Evolutionary conservation across 2,888 invertebrate genomes (phyloP).

Genomic region (Tetragnatha montana): DNA sequence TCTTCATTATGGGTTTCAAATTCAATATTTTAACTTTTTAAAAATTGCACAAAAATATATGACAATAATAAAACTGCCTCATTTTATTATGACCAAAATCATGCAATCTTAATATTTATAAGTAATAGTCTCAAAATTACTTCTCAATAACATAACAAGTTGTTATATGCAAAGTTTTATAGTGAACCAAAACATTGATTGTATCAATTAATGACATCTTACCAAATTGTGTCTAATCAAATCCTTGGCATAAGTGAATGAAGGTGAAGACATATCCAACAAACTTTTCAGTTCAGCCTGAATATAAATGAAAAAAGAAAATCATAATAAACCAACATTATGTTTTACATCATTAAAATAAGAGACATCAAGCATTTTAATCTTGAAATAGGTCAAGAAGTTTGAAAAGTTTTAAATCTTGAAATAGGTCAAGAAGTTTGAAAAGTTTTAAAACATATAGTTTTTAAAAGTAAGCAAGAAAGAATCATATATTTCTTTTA

Average conservation of each 20-base stretch:
- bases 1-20: no score
- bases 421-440: no score
- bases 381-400: not conserved
- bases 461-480: not conserved
- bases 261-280: slow-evolving; percentile 82
- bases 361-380: not conserved
- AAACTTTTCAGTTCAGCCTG: slow-evolving; percentile 88
- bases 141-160: no score
- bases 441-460: no score
- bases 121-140: no score
- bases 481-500: not conserved
- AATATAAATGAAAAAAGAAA: slow-evolving; percentile 2
- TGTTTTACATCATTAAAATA: not conserved
- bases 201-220: slow-evolving; percentile 61
- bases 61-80: no score
- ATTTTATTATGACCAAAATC: no score
- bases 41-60: no score
- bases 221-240: slow-evolving; percentile 92
- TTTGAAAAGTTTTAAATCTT: not conserved
- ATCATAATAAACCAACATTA: not conserved
- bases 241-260: slow-evolving; percentile 88
- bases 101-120: no score
- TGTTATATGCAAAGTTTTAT: no score
- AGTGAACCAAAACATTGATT: slow-evolving; percentile 39
- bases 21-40: no score